A percentile compares a stretch with the other conserved stretches of the same genome.
phyloP scores from a whole-genome alignment of 2,113 vertebrate genomes.

The Arothron firmamentum region DNA sequence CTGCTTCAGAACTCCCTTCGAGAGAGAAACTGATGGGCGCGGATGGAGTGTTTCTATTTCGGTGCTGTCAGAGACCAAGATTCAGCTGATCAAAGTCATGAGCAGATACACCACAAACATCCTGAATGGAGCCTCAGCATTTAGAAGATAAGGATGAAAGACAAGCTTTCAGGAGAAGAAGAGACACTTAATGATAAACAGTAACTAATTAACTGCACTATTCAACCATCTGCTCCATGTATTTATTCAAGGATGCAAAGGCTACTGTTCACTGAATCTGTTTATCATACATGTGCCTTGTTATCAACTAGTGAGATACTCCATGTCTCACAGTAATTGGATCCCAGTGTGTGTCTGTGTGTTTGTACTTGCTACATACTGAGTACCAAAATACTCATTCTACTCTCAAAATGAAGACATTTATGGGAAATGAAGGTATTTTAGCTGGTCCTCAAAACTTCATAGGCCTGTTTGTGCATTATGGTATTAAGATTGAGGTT shows the following conservation, averaged over 20 bases:
- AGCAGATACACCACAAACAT: conserved; percentile 40
- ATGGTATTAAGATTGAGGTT: no score
- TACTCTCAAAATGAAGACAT: no score
- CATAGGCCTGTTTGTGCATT: no score
- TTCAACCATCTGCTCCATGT: conserved; percentile 39
- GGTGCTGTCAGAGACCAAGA: conserved; percentile 30
- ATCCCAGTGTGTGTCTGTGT: conserved; percentile 32
- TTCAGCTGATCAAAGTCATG: conserved; percentile 43
- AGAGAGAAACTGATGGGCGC: conserved; percentile 25
- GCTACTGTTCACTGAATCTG: conserved; percentile 54
- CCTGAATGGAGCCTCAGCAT: conserved; percentile 11
- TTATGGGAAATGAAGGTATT: no score
- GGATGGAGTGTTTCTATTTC: conserved; percentile 31
- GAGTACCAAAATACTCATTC: no score
- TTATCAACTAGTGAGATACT: conserved; percentile 61
- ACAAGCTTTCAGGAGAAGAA: conserved; percentile 20
- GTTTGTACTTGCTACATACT: neutral
- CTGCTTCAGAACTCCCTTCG: conserved; percentile 28
- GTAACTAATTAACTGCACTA: conserved; percentile 47
- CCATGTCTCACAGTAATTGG: conserved; percentile 58
- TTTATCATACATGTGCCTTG: conserved; percentile 50
- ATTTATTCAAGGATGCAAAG: conserved; percentile 39
- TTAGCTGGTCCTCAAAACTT: no score
- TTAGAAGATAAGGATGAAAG: conserved; percentile 21
- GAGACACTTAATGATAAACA: conserved; percentile 35